phyloP scores from a whole-genome alignment of 2,888 invertebrate species.

The Parnassius orleans region DNA sequence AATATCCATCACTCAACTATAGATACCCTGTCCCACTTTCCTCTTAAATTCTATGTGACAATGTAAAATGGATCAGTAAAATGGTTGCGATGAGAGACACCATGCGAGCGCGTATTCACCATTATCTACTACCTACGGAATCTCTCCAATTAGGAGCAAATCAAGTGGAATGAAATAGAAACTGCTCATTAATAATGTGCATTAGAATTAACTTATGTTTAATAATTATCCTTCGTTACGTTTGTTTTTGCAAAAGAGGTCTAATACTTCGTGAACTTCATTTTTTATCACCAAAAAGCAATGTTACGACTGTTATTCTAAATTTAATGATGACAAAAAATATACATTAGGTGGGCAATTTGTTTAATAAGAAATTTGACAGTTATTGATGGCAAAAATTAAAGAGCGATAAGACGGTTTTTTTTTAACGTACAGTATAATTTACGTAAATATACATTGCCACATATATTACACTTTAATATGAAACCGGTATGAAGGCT shows the following conservation, averaged over 20 bases:
- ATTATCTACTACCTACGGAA: too few relatives aligned
- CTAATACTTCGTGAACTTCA: neutral
- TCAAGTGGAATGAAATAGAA: neutral
- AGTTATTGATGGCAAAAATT: conserved; percentile 12
- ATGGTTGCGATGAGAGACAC: too few relatives aligned
- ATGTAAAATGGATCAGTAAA: too few relatives aligned
- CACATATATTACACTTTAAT: conserved; percentile 1
- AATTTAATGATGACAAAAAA: neutral
- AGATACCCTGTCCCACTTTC: too few relatives aligned
- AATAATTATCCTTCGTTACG: too few relatives aligned
- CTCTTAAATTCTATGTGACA: too few relatives aligned
- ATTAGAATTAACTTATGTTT: neutral
- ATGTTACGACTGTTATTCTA: neutral
- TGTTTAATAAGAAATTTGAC: conserved; percentile 1
- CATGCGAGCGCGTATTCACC: too few relatives aligned
- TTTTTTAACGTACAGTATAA: neutral
- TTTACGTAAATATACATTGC: conserved; percentile 3
- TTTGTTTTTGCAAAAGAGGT: too few relatives aligned
- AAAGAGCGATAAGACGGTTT: neutral
- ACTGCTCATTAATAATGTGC: neutral
- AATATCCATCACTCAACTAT: too few relatives aligned
- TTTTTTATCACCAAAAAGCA: neutral
- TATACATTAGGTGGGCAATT: neutral
- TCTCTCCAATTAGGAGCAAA: neutral
- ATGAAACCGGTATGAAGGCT: neutral